Evolutionary conservation across 2,888 invertebrate genomes (phyloP).

Genomic region (Leucophenga montana): DNA sequence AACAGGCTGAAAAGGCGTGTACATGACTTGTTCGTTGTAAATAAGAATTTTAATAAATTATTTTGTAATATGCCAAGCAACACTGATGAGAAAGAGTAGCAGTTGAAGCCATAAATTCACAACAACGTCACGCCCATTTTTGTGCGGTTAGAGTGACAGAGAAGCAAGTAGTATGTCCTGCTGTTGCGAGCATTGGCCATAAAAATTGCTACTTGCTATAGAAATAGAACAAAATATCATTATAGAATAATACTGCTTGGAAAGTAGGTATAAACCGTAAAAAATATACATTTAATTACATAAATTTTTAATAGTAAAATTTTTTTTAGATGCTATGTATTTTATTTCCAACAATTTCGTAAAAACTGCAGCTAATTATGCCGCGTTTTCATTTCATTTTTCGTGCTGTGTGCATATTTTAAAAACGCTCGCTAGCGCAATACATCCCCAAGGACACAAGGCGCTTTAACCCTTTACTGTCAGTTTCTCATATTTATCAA

Average conservation of each 20-base stretch:
- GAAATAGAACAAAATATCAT: constrained; percentile 20
- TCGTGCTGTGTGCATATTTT: constrained; percentile 14
- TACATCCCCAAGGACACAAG: neutral
- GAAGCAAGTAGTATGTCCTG: neutral
- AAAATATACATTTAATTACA: constrained; percentile 25
- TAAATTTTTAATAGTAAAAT: constrained; percentile 17
- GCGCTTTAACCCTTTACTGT: neutral
- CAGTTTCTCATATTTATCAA: neutral
- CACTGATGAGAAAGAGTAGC: constrained; percentile 17
- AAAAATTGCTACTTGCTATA: constrained; percentile 6
- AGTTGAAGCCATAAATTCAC: neutral
- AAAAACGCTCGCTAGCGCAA: neutral
- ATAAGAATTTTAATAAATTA: constrained; percentile 65
- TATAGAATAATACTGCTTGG: neutral
- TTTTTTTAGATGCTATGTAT: constrained; percentile 7
- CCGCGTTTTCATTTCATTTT: constrained; percentile 13
- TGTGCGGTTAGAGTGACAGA: neutral
- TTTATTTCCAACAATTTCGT: neutral
- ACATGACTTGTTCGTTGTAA: constrained; percentile 38
- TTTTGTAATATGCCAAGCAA: constrained; percentile 54
- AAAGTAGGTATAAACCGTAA: neutral
- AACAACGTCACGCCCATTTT: constrained; percentile 13
- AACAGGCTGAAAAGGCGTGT: neutral
- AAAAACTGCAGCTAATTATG: constrained; percentile 21
- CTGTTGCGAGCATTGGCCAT: neutral